A percentile compares a stretch with the other conserved stretches of the same genome.
Conservation (phyloP, 2,113 vertebrate genomes). For the Hyaena hyaena region DNA sequence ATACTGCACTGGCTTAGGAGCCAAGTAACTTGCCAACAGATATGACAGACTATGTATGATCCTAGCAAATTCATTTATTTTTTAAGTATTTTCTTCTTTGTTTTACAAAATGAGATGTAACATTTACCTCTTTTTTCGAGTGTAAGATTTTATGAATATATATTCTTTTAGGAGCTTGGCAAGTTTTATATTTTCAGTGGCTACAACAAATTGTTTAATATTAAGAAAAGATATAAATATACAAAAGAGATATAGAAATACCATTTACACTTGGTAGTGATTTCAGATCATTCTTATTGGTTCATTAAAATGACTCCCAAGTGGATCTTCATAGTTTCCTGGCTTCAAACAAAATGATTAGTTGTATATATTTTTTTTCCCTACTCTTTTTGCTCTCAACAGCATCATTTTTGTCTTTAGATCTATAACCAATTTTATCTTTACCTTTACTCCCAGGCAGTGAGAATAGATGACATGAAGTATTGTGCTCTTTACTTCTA, state of each 20-base stretch:
- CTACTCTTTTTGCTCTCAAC: background rate
- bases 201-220: background rate
- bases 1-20: background rate
- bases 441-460: background rate
- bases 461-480: background rate
- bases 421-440: background rate
- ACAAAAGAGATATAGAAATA: background rate
- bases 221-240: background rate
- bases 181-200: background rate
- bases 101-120: background rate
- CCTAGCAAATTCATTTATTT: background rate
- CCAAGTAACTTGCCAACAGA: background rate
- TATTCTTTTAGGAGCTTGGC: background rate
- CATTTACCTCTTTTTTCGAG: background rate
- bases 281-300: background rate
- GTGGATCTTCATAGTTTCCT: background rate
- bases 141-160: background rate
- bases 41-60: background rate
- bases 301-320: background rate
- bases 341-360: background rate
- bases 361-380: background rate
- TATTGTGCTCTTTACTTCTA: slow-evolving; percentile 5
- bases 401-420: background rate
- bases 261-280: background rate
- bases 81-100: background rate